Percentiles rank a stretch among this genome's conserved stretches.
phyloP scores from a whole-genome alignment of 2,113 vertebrate genomes.

The Pomatorhinus ruficollis region DNA sequence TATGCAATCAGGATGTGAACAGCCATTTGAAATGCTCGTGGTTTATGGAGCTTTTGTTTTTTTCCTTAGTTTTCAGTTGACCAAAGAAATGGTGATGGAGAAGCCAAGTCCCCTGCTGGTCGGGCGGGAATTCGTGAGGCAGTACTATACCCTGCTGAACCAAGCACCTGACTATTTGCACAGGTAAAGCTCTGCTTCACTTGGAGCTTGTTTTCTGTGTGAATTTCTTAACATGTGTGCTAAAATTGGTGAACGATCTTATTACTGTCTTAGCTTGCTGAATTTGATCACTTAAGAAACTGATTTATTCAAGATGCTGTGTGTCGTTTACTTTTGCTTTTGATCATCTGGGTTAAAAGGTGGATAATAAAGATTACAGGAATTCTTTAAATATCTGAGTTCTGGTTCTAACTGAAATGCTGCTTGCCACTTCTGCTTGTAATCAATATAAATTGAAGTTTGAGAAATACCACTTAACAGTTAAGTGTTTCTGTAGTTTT shows the following conservation, averaged over 20 bases:
- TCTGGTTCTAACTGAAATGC: not conserved
- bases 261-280: not conserved
- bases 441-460: not conserved
- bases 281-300: not conserved
- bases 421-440: not conserved
- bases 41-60: not conserved
- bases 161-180: constrained; percentile 97
- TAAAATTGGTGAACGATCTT: not conserved
- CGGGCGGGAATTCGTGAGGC: constrained; percentile 99
- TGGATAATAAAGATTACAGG: not conserved
- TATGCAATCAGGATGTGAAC: not conserved
- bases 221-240: not conserved
- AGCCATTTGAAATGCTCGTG: not conserved
- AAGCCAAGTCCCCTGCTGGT: constrained; percentile 99
- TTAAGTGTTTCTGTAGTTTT: not conserved
- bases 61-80: constrained; percentile 80
- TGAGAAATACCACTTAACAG: not conserved
- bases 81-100: constrained; percentile 99
- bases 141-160: constrained; percentile 98
- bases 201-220: not conserved
- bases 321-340: not conserved
- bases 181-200: constrained; percentile 75
- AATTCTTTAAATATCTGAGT: not conserved
- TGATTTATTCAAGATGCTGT: not conserved
- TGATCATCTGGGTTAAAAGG: not conserved